Evolutionary conservation across 1,140 invertebrate species (phyloP).

Genomic region (Carposina sasakii): DNA sequence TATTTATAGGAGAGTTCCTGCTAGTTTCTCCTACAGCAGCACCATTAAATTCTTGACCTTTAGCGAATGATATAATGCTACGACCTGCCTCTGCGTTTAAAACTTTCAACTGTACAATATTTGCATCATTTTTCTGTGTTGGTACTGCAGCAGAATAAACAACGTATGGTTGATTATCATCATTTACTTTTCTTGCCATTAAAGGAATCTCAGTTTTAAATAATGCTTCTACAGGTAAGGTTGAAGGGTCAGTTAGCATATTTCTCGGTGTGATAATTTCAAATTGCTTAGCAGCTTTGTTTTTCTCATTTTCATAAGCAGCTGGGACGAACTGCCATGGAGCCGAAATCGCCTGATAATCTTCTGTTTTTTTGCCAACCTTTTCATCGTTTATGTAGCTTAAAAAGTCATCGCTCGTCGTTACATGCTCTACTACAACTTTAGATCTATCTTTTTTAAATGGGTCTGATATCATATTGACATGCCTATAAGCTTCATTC

Average conservation of each 20-base stretch:
- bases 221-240: conserved; percentile 76
- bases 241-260: conserved; percentile 72
- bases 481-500: conserved; percentile 64
- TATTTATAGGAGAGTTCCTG: conserved; percentile 41
- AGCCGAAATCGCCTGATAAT: too few relatives aligned
- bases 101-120: conserved; percentile 48
- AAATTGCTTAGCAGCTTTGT: conserved; percentile 38
- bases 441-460: conserved; percentile 19
- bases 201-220: conserved; percentile 71
- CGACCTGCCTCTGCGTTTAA: conserved; percentile 44
- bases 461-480: conserved; percentile 38
- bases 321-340: conserved; percentile 69
- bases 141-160: conserved; percentile 58
- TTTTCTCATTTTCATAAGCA: conserved; percentile 59
- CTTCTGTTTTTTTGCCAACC: conserved; percentile 32
- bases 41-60: conserved; percentile 57
- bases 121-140: conserved; percentile 44
- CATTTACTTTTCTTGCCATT: conserved; percentile 34
- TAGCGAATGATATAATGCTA: conserved; percentile 51
- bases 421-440: conserved; percentile 36
- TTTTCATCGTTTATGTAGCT: conserved; percentile 59
- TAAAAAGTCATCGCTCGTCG: conserved; percentile 47
- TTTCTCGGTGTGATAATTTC: conserved; percentile 53
- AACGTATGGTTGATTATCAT: conserved; percentile 59
- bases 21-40: conserved; percentile 32